Conservation (phyloP, 2,113 vertebrate species). For the Madoqua kirkii region DNA sequence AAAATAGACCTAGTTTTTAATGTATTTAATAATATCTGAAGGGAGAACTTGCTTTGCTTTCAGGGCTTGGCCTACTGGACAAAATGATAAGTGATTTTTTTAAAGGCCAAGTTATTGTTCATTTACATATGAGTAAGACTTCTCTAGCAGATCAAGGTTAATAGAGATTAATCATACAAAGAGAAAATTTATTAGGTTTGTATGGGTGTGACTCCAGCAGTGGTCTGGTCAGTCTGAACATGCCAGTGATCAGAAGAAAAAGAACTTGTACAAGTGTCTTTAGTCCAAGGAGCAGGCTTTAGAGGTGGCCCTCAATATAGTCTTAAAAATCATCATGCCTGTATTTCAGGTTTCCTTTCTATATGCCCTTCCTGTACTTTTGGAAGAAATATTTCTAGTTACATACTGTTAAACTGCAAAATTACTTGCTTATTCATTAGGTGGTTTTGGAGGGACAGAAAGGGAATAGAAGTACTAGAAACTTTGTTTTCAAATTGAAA, state of each 20-base stretch:
- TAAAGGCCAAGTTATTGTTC: slow-evolving; percentile 73
- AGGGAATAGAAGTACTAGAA: neutral
- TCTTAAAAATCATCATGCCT: neutral
- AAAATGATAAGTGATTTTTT: slow-evolving; percentile 71
- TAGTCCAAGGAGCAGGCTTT: slow-evolving; percentile 48
- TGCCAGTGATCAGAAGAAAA: slow-evolving; percentile 70
- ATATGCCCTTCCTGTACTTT: neutral
- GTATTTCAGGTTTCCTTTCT: neutral
- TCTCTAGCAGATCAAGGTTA: slow-evolving; percentile 75
- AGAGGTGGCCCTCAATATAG: neutral
- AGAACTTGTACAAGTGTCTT: slow-evolving; percentile 64
- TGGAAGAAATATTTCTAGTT: neutral
- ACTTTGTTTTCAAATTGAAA: neutral
- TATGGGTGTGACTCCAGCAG: slow-evolving; percentile 67
- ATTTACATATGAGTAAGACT: slow-evolving; percentile 71
- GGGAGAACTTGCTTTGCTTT: slow-evolving; percentile 39
- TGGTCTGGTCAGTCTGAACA: slow-evolving; percentile 68
- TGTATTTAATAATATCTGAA: slow-evolving; percentile 28
- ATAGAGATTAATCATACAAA: slow-evolving; percentile 75
- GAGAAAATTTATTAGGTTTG: slow-evolving; percentile 78
- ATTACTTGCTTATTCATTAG: neutral
- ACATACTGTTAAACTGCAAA: neutral
- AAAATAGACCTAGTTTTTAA: neutral
- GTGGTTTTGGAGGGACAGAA: neutral
- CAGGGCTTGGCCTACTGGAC: slow-evolving; percentile 6